Evolutionary conservation across 2,888 invertebrate species (phyloP).

Genomic region (Tanytarsus gracilentus): DNA sequence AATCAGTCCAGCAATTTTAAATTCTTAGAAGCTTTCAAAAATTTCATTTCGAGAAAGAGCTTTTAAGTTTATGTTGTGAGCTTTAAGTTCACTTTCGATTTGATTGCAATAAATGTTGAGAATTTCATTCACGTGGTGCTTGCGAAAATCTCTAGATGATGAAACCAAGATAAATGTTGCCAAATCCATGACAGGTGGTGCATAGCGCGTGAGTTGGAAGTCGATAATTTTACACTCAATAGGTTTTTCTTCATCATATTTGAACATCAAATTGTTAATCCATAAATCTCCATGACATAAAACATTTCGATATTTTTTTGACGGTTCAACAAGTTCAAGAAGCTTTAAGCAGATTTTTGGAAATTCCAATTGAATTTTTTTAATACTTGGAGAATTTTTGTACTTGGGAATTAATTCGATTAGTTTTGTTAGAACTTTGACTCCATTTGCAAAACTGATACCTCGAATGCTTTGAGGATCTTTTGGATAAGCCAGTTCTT

Average conservation of each 20-base stretch:
- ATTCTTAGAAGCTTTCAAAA: conserved; percentile 40
- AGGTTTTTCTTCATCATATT: conserved; percentile 39
- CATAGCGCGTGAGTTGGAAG: conserved; percentile 57
- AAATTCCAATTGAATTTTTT: conserved; percentile 35
- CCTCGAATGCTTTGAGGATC: conserved; percentile 34
- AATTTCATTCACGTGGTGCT: conserved; percentile 45
- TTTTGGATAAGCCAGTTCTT: conserved; percentile 41
- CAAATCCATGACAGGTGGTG: conserved; percentile 57
- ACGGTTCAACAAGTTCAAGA: conserved; percentile 38
- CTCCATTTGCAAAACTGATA: conserved; percentile 35
- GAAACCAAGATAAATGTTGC: conserved; percentile 50
- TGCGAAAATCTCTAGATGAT: conserved; percentile 45
- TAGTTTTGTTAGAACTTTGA: conserved; percentile 37
- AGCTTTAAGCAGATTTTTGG: conserved; percentile 34
- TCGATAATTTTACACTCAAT: conserved; percentile 57
- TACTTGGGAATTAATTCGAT: conserved; percentile 38
- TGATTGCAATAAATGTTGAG: conserved; percentile 50
- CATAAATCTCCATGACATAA: conserved; percentile 45
- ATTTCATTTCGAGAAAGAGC: conserved; percentile 43
- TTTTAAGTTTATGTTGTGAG: conserved; percentile 41
- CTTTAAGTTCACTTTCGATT: conserved; percentile 43
- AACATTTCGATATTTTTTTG: conserved; percentile 40
- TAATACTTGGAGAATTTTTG: conserved; percentile 32
- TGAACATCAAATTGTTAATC: conserved; percentile 45
- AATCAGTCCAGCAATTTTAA: conserved; percentile 48